Evolutionary conservation across 2,113 vertebrate genomes (phyloP).

Genomic region (Thalassoma bifasciatum): DNA sequence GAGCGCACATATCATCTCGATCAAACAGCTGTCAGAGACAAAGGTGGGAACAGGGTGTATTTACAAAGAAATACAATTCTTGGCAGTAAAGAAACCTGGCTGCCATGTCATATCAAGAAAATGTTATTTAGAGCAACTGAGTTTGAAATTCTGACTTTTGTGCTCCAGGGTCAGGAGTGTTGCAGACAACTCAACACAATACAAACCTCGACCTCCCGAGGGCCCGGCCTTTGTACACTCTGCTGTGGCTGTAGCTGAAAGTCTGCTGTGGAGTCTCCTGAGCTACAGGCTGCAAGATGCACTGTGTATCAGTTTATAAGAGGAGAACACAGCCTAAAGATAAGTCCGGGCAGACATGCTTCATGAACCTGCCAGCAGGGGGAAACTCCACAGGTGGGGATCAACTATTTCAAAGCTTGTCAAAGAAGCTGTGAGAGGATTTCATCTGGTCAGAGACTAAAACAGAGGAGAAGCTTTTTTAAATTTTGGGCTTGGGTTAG

Average conservation of each 20-base stretch:
- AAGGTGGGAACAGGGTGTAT: not conserved
- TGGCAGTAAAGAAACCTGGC: not conserved
- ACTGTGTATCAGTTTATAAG: not conserved
- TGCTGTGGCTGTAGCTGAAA: not conserved
- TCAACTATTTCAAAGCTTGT: too few species aligned
- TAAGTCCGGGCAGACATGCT: too few species aligned
- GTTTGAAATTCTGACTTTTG: not conserved
- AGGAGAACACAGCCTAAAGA: not conserved
- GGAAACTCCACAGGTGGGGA: too few species aligned
- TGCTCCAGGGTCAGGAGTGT: not conserved
- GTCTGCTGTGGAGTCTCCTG: not conserved
- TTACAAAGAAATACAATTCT: not conserved
- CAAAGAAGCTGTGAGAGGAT: too few species aligned
- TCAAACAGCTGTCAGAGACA: not conserved
- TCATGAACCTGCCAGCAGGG: too few species aligned
- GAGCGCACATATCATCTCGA: not conserved
- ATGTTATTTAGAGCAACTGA: not conserved
- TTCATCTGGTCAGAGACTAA: too few species aligned
- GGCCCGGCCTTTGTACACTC: not conserved
- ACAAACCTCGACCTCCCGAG: too few species aligned
- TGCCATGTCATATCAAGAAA: not conserved
- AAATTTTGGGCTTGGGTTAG: too few species aligned
- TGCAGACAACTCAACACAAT: not conserved
- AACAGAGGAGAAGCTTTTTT: too few species aligned
- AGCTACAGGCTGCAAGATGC: too few species aligned